Evolutionary conservation across 2,113 vertebrate genomes (phyloP).

Genomic region (Anser cygnoides): DNA sequence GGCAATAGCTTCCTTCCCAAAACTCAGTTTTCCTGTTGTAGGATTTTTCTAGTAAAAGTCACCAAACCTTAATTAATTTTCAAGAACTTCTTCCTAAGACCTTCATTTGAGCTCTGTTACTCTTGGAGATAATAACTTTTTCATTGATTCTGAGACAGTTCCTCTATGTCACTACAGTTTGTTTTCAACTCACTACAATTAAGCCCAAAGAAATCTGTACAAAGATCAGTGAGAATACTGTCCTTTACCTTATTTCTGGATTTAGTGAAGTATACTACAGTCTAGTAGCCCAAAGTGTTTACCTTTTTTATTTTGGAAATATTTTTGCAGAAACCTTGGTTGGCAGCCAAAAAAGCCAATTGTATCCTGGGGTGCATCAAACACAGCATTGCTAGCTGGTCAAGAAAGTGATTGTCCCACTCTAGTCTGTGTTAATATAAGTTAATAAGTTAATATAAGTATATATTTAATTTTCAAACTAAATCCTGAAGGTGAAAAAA

Average conservation of each 20-base stretch:
- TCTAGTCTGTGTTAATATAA: too few species aligned
- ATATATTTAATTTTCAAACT: too few species aligned
- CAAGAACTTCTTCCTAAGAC: not conserved
- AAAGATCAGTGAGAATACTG: not conserved
- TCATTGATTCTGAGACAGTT: not conserved
- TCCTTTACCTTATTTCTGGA: not conserved
- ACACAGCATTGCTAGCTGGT: too few species aligned
- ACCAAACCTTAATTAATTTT: not conserved
- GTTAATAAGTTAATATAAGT: too few species aligned
- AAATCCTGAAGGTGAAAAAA: too few species aligned
- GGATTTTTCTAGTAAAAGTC: not conserved
- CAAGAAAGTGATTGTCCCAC: too few species aligned
- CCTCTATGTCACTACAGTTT: not conserved
- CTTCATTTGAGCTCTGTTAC: not conserved
- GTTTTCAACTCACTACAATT: not conserved
- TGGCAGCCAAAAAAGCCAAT: not conserved
- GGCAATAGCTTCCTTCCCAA: not conserved
- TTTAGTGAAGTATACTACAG: not conserved
- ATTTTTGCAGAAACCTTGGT: not conserved
- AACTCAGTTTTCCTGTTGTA: not conserved
- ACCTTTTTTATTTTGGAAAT: not conserved
- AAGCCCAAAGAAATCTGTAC: not conserved
- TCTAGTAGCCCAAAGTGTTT: not conserved
- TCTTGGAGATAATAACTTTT: not conserved
- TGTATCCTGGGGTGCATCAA: too few species aligned